phyloP scores from a whole-genome alignment of 1,140 invertebrate genomes.

The Achroia grisella region DNA sequence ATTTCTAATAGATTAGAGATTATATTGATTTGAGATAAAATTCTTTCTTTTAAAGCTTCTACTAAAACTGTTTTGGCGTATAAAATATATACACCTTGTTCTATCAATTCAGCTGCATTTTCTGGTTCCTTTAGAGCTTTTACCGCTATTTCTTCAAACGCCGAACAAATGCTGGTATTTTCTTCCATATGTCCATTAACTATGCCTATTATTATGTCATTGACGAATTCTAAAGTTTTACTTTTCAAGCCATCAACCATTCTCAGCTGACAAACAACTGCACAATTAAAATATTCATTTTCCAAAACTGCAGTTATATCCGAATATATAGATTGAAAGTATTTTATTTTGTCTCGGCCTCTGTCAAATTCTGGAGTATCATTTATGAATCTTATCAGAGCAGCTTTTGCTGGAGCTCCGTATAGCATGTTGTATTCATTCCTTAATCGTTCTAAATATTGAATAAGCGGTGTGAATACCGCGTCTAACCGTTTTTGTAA shows the following conservation, averaged over 20 bases:
- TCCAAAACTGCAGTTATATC: constrained; percentile 75
- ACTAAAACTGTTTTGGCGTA: constrained; percentile 77
- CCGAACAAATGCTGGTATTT: constrained; percentile 77
- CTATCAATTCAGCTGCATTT: constrained; percentile 83
- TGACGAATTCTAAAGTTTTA: constrained; percentile 55
- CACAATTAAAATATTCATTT: constrained; percentile 77
- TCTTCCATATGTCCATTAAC: constrained; percentile 54
- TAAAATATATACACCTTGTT: constrained; percentile 79
- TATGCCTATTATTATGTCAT: constrained; percentile 57
- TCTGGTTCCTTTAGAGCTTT: constrained; percentile 77
- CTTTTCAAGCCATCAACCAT: constrained; percentile 59
- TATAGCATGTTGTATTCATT: constrained; percentile 54
- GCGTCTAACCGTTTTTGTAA: constrained; percentile 50
- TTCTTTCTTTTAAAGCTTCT: constrained; percentile 76
- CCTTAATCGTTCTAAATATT: constrained; percentile 52
- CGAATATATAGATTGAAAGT: constrained; percentile 75
- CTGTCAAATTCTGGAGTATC: constrained; percentile 68
- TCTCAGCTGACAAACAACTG: constrained; percentile 50
- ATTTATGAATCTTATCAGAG: constrained; percentile 44
- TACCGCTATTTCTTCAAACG: constrained; percentile 76
- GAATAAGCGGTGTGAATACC: constrained; percentile 48
- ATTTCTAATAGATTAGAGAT: constrained; percentile 81
- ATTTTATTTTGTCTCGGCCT: constrained; percentile 75
- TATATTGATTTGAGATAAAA: constrained; percentile 76
- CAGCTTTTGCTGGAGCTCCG: constrained; percentile 36